These are phyloP conservation scores for Aeoliscus strigatus DNA, from an alignment of 2,797 vertebrate species.

Conservation along the genomic window DNA sequence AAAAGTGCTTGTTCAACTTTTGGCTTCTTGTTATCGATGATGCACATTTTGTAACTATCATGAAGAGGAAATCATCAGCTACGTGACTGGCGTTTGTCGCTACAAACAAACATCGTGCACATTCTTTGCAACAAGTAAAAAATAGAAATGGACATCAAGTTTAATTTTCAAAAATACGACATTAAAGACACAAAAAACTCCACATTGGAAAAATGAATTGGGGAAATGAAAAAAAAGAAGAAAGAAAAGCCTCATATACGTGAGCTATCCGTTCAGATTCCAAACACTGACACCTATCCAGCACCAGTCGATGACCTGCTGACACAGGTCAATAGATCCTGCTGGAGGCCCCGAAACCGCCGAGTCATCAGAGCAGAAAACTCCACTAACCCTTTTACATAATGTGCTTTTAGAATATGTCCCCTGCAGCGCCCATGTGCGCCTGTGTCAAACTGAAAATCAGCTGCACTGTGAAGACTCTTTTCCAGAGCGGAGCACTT, in stretches of 20 bases:
- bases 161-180: too few relatives aligned
- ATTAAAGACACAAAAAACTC: too few relatives aligned
- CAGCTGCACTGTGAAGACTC: not conserved
- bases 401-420: constrained; percentile 34
- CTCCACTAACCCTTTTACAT: constrained; percentile 28
- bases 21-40: constrained; percentile 5
- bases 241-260: too few relatives aligned
- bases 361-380: constrained; percentile 41
- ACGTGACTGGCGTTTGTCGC: too few relatives aligned
- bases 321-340: too few relatives aligned
- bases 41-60: not conserved
- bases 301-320: constrained; percentile 43
- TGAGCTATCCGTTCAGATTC: constrained; percentile 44
- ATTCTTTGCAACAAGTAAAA: too few relatives aligned
- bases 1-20: constrained; percentile 8
- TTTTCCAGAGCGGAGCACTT: too few relatives aligned
- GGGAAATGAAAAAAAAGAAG: too few relatives aligned
- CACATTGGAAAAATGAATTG: too few relatives aligned
- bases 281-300: constrained; percentile 45
- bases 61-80: too few relatives aligned
- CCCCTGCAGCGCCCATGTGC: constrained; percentile 2
- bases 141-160: too few relatives aligned
- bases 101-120: too few relatives aligned
- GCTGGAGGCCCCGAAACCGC: constrained; percentile 7
- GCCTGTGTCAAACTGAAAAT: constrained; percentile 15